These are phyloP conservation scores for Cheilosia soror DNA, from an alignment of 2,888 invertebrate genomes.

Conservation along the genomic window DNA sequence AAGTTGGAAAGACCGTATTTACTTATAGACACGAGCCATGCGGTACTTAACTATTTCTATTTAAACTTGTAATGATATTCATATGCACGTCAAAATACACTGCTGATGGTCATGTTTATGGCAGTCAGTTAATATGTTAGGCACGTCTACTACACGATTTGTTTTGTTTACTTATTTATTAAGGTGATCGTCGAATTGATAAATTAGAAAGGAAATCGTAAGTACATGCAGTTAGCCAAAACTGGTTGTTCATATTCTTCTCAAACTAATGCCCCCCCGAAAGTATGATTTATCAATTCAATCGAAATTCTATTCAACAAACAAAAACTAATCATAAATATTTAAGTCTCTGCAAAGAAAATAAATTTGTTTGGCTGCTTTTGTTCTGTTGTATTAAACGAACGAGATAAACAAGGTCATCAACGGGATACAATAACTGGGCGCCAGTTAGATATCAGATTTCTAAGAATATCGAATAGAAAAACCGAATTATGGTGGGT, in stretches of 20 bases:
- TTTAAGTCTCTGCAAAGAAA: background rate
- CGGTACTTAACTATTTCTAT: background rate
- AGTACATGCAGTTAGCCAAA: background rate
- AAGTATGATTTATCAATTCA: slow-evolving; percentile 9
- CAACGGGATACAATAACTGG: background rate
- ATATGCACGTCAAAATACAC: slow-evolving; percentile 3
- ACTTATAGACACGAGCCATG: slow-evolving; percentile 4
- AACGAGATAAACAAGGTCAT: slow-evolving; percentile 25
- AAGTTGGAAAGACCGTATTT: too few species aligned
- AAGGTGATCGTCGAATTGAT: too few species aligned
- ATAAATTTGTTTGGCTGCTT: too few species aligned
- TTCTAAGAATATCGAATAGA: slow-evolving; percentile 13
- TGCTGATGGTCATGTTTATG: slow-evolving; percentile 37
- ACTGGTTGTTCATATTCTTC: background rate
- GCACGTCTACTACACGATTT: slow-evolving; percentile 42
- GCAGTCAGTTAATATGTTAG: slow-evolving; percentile 27
- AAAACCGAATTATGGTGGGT: background rate
- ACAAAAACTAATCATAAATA: slow-evolving; percentile 20
- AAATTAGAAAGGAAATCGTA: too few species aligned
- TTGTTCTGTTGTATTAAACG: background rate
- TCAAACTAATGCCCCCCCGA: background rate
- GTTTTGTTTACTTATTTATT: slow-evolving; percentile 45
- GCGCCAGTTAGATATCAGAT: slow-evolving; percentile 23
- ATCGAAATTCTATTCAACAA: slow-evolving; percentile 34
- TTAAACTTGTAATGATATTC: slow-evolving; percentile 10